Evolutionary conservation across 2,113 vertebrate genomes (phyloP), one percentile per base, ranked within the genome.

Genomic region (Erinaceus europaeus): DNA sequence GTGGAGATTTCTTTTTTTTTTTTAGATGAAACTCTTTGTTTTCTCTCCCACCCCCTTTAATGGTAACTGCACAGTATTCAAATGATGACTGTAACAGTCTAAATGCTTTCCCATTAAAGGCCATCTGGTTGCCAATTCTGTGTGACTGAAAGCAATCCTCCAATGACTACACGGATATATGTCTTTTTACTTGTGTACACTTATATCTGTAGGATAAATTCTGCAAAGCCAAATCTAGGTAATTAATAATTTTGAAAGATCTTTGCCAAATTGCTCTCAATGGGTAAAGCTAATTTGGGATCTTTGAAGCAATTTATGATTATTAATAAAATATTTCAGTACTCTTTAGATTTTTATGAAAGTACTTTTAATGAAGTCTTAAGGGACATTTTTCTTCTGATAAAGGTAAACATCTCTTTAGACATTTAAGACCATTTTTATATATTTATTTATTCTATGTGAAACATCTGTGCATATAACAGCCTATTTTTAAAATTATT

Each of bases 201-300:
- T 62, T 71, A 38, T 85, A 74, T 36, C 6, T 69, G 3, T 38
- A 67, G 59, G 40, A 80, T 62, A 80, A 89, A 86, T 34, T 84
- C 23, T 32, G 2, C 20, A 73, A 86, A 80, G 23, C 46, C 78
- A 2, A 84, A 69, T 73, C 36, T 13, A 72, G 2, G n/a, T 84
- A 76, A 81, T 62, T 84, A 65, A 42, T 50, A 52, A 81, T 46
- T 84, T 89, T 68, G 27, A 93, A 89, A 83, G 21, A 11, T 68
- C 38, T 57, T 84, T 21, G 25, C n/a, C 55, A 65, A 55, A 10
- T 84, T 84, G 2, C 36, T 55, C 5, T 53, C 32, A 81, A 17
- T 59, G 72, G 32, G 15, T 84, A 88, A 67, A 81, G 15, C 46
- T 71, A 74, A 77, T 62, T 59, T 82, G 38, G 82, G 12, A 50